Conservation (phyloP, 2,113 vertebrate species). For the Crotalus tigris region DNA sequence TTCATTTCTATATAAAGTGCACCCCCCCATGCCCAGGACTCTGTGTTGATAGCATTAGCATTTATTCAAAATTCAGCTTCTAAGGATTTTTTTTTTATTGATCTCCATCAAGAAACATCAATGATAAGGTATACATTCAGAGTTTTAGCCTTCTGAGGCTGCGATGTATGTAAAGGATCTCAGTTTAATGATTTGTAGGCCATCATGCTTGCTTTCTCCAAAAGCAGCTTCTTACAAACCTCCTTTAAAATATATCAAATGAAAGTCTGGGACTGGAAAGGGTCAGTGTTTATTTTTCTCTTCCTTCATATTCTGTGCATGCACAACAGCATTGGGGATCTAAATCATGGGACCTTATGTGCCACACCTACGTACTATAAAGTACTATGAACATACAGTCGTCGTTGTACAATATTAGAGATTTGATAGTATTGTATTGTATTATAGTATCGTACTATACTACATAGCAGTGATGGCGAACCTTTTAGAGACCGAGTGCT, state of each 20-base stretch:
- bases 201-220: neutral
- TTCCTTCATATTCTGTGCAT: neutral
- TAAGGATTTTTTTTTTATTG: neutral
- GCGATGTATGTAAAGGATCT: neutral
- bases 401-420: neutral
- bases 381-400: neutral
- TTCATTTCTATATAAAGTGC: neutral
- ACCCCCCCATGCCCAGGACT: neutral
- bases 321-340: neutral
- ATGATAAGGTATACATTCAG: neutral
- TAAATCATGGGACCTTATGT: neutral
- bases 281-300: neutral
- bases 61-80: neutral
- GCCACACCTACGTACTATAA: neutral
- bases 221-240: neutral
- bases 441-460: neutral
- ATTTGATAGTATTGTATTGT: neutral
- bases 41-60: neutral
- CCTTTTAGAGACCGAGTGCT: too few relatives aligned
- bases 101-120: neutral
- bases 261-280: neutral
- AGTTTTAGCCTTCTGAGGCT: neutral
- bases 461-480: neutral
- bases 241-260: neutral
- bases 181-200: neutral